A percentile compares a stretch with the other conserved stretches of the same genome.
These are phyloP conservation scores for Scaptomyza hsui DNA, from an alignment of 1,140 invertebrate genomes.

Conservation along the genomic window DNA sequence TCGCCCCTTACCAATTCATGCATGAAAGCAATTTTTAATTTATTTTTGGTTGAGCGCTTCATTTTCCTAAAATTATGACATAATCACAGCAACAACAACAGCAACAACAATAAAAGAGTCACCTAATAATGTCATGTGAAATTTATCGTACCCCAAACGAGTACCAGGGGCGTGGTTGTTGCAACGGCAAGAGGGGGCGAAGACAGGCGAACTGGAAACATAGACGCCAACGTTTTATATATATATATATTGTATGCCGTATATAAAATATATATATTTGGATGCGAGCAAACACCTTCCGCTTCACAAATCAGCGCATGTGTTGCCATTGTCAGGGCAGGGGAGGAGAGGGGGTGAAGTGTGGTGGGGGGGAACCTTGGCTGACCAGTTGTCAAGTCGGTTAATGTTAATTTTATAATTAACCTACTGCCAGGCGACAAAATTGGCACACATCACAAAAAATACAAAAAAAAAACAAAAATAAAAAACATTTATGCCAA, in stretches of 20 bases:
- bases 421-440: conserved; percentile 54
- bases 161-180: conserved; percentile 51
- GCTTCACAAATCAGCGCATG: conserved; percentile 75
- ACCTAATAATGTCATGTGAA: conserved; percentile 81
- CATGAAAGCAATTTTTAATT: conserved; percentile 83
- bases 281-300: conserved; percentile 74
- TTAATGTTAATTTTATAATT: conserved; percentile 82
- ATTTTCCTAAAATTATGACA: conserved; percentile 83
- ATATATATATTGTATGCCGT: too few relatives aligned
- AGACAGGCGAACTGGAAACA: conserved; percentile 26
- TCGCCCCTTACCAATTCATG: conserved; percentile 61
- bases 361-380: conserved; percentile 14
- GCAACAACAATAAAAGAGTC: conserved; percentile 52
- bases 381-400: conserved; percentile 73
- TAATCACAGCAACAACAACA: conserved; percentile 62
- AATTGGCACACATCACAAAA: not conserved
- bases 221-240: conserved; percentile 39
- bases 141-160: conserved; percentile 62
- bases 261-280: conserved; percentile 76
- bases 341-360: not conserved
- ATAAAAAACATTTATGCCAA: conserved; percentile 30
- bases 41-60: conserved; percentile 79
- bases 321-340: conserved; percentile 45
- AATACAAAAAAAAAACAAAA: not conserved
- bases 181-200: not conserved